Conservation (phyloP, 1,140 invertebrate species). For the Camponotus vicinus region DNA sequence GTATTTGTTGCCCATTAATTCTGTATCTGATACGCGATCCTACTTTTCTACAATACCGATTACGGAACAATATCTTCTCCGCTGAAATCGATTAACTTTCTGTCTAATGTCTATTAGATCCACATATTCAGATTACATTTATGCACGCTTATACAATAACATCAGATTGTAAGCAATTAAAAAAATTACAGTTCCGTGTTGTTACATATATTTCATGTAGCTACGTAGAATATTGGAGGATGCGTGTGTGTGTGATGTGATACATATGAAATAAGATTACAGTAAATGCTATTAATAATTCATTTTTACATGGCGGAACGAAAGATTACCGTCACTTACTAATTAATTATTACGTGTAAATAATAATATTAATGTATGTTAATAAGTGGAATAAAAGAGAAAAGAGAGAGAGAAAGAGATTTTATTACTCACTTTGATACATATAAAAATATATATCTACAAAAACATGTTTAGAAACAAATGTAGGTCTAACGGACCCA, state of each 20-base stretch:
- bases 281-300: no score
- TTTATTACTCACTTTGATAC: background rate
- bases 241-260: no score
- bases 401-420: no score
- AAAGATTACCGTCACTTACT: no score
- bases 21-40: slow-evolving; percentile 14
- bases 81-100: slow-evolving; percentile 13
- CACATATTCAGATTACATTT: background rate
- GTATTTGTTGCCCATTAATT: slow-evolving; percentile 20
- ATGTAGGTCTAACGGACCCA: slow-evolving; percentile 40
- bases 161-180: background rate
- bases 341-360: no score
- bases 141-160: background rate
- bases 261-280: no score
- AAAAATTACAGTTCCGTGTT: background rate
- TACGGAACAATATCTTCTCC: slow-evolving; percentile 6
- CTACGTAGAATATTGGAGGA: no score
- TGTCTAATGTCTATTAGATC: slow-evolving; percentile 12
- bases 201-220: no score
- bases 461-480: background rate
- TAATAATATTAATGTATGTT: no score
- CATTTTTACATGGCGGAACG: no score
- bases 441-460: background rate
- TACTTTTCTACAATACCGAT: slow-evolving; percentile 16
- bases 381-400: no score